phyloP scores from a whole-genome alignment of 1,140 invertebrate genomes.

The Drosophila sturtevanti region DNA sequence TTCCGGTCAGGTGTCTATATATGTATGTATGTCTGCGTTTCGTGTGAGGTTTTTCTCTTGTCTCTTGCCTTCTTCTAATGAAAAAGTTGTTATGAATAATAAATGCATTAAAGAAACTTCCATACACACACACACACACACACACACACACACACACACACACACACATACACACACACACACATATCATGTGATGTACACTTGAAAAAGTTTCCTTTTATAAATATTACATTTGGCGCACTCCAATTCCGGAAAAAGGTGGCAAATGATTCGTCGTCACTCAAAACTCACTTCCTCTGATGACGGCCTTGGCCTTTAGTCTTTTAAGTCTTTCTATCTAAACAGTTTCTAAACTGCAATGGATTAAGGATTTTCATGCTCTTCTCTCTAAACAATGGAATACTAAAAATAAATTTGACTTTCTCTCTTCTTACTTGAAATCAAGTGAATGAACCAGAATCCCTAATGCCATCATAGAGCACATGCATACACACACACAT shows the following conservation, averaged over 20 bases:
- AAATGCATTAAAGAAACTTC: constrained; percentile 74
- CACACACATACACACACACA: constrained; percentile 58
- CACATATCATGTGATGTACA: too few species aligned
- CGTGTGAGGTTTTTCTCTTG: constrained; percentile 2
- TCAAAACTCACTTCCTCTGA: constrained; percentile 18
- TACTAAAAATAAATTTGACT: constrained; percentile 39
- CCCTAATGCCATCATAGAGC: constrained; percentile 35
- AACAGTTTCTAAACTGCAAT: constrained; percentile 38
- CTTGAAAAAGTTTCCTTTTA: constrained; percentile 24
- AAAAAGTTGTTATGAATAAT: constrained; percentile 80
- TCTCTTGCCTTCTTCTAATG: constrained; percentile 59
- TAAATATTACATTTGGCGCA: constrained; percentile 61
- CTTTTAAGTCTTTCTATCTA: too few species aligned
- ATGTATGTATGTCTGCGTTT: too few species aligned
- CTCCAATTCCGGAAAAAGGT: constrained; percentile 34
- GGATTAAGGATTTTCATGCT: constrained; percentile 10
- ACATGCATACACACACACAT: too few species aligned
- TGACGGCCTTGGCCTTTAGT: constrained; percentile 35
- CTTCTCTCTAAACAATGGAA: constrained; percentile 46
- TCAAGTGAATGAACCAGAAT: constrained; percentile 11
- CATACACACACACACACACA: constrained; percentile 58
- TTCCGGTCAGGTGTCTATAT: constrained; percentile 44
- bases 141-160: constrained; percentile 49
- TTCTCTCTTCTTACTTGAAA: neutral
- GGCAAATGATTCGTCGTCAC: constrained; percentile 55